A percentile compares a stretch with the other conserved stretches of the same genome.
These are phyloP conservation scores for Podarcis muralis DNA, from an alignment of 2,113 vertebrate species.

Conservation along the genomic window DNA sequence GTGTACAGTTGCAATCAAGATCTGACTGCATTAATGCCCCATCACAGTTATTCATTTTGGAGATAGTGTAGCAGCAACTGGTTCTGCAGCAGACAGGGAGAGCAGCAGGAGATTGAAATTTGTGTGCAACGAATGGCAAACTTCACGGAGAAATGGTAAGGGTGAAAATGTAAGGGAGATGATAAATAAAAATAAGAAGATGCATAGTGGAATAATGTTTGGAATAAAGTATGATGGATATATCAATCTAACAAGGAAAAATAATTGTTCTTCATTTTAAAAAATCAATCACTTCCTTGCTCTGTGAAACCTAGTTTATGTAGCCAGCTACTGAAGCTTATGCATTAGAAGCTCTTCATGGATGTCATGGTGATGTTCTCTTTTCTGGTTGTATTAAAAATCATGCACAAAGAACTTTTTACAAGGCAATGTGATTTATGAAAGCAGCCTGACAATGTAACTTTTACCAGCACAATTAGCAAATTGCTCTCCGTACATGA, in stretches of 20 bases:
- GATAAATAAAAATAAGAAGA: background rate
- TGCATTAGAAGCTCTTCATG: background rate
- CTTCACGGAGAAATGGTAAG: background rate
- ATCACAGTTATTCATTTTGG: background rate
- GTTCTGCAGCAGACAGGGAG: background rate
- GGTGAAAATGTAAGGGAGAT: background rate
- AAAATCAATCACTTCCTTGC: background rate
- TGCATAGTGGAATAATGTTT: background rate
- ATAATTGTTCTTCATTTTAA: background rate
- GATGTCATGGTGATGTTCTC: background rate
- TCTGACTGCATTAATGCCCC: background rate
- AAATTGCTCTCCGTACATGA: conserved; percentile 29
- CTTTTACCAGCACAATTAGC: conserved; percentile 34
- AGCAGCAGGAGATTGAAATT: background rate
- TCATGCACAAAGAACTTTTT: background rate
- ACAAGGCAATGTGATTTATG: conserved; percentile 25
- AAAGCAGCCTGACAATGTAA: conserved; percentile 15
- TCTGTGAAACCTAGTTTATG: background rate
- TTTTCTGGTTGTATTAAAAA: conserved; percentile 5
- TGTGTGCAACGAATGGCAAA: background rate
- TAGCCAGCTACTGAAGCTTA: background rate
- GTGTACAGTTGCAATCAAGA: background rate
- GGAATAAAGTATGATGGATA: background rate
- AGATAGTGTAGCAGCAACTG: background rate
- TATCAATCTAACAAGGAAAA: background rate